These are phyloP conservation scores for Motacilla alba DNA, from an alignment of 2,113 vertebrate species.

Conservation along the genomic window DNA sequence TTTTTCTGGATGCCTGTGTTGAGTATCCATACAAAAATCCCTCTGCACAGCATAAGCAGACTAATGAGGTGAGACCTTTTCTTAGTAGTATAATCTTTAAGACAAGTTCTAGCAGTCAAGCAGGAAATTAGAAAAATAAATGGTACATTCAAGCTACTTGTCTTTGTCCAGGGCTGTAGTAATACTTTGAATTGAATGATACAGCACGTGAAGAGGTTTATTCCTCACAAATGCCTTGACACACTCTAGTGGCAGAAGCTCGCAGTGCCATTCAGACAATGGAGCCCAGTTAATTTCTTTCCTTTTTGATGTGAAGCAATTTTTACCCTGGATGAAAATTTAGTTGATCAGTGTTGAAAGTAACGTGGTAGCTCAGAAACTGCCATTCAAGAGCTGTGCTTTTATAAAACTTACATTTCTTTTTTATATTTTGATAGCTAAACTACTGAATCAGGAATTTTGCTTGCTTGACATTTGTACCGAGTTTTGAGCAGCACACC, in stretches of 20 bases:
- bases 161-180: not conserved
- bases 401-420: not conserved
- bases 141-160: not conserved
- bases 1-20: conserved; percentile 18
- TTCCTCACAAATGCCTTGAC: not conserved
- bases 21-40: not conserved
- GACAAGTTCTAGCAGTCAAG: not conserved
- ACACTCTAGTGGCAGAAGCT: conserved; percentile 66
- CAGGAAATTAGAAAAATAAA: not conserved
- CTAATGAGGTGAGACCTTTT: not conserved
- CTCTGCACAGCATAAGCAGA: not conserved
- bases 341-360: not conserved
- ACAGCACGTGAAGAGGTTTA: not conserved
- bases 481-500: not conserved
- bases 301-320: not conserved
- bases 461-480: not conserved
- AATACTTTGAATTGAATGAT: not conserved
- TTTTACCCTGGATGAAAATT: not conserved
- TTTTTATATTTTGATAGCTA: not conserved
- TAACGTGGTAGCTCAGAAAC: not conserved
- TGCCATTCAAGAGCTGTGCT: not conserved
- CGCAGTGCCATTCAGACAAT: not conserved
- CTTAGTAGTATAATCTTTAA: not conserved
- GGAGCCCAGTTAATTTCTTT: not conserved
- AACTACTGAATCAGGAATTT: not conserved